Evolutionary conservation across 23 tunicate genomes (phyloP).

Genomic region (Ascidia mentula): DNA sequence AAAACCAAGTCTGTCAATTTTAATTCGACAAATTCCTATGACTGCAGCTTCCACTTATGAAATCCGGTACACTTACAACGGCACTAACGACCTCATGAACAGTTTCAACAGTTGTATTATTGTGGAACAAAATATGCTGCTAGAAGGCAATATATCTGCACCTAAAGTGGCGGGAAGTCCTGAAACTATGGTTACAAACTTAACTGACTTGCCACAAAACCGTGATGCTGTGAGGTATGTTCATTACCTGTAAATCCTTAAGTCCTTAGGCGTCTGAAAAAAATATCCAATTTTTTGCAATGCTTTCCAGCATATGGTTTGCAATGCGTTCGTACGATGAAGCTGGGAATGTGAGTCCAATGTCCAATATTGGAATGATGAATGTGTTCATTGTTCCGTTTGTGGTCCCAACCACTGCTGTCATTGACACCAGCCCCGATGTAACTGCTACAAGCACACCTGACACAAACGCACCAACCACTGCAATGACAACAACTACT

Average conservation of each 20-base stretch:
- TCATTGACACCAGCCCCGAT: too few species aligned
- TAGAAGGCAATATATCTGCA: constrained; percentile 19
- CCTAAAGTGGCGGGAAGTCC: constrained; percentile 30
- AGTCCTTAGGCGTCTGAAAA: too few species aligned
- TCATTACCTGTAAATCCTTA: too few species aligned
- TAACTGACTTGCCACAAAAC: constrained; percentile 26
- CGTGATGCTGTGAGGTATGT: not conserved
- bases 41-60: constrained; percentile 33
- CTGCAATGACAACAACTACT: not conserved
- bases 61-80: constrained; percentile 48
- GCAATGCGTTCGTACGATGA: not conserved
- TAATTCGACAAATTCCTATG: too few species aligned
- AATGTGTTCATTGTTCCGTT: not conserved
- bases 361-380: not conserved
- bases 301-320: not conserved
- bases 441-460: too few species aligned
- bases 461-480: not conserved
- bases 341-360: not conserved
- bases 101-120: constrained; percentile 9
- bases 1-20: too few species aligned
- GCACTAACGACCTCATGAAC: constrained; percentile 12
- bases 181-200: constrained; percentile 26
- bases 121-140: constrained; percentile 1
- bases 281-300: too few species aligned
- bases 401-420: not conserved